phyloP scores from a whole-genome alignment of 35 echinoderm and acorn worm genomes.

The Nesometra sesokonis region DNA sequence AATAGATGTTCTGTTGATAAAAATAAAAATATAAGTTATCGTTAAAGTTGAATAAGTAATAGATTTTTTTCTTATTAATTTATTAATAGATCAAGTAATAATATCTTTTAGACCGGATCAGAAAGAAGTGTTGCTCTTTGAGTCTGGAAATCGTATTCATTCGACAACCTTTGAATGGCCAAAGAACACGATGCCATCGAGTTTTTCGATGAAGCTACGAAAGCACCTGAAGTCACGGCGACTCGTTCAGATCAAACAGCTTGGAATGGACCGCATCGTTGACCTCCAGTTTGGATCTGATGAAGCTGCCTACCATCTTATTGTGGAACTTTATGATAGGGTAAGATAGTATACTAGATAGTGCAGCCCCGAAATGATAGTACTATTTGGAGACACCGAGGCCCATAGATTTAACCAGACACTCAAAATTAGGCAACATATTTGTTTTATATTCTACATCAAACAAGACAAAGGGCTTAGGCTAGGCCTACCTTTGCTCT shows the following conservation, averaged over 20 bases:
- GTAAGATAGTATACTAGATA: constrained; percentile 23
- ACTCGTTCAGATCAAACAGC: constrained; percentile 64
- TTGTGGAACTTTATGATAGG: constrained; percentile 94
- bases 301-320: constrained; percentile 96
- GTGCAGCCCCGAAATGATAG: background rate
- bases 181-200: constrained; percentile 89
- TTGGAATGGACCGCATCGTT: constrained; percentile 83
- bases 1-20: background rate
- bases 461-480: no score
- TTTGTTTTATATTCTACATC: no score
- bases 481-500: no score
- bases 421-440: no score
- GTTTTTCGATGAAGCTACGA: constrained; percentile 89
- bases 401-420: no score
- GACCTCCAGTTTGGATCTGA: constrained; percentile 94
- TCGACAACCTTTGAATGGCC: constrained; percentile 94
- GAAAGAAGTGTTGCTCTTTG: constrained; percentile 79
- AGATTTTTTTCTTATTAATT: no score
- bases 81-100: no score
- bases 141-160: constrained; percentile 76
- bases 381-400: no score
- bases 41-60: no score
- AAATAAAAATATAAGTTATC: background rate
- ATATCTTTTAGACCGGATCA: constrained; percentile 41
- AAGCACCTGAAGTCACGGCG: constrained; percentile 68